Conservation (phyloP, 2,888 invertebrate species). For the Acronicta aceris region DNA sequence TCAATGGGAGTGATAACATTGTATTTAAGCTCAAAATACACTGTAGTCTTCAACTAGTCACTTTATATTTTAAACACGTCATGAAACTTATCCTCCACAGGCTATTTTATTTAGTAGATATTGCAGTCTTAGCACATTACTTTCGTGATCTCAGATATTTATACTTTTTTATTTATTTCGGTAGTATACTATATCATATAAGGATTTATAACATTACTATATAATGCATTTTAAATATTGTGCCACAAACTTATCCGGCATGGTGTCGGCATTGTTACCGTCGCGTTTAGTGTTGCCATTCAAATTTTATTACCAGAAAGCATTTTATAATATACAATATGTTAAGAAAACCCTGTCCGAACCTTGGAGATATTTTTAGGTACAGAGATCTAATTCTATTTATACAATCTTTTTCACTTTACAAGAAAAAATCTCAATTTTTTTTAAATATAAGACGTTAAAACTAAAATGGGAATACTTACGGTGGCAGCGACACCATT, state of each 20-base stretch:
- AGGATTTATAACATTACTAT: slow-evolving; percentile 2
- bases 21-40: slow-evolving; percentile 48
- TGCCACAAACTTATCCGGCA: neutral
- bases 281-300: neutral
- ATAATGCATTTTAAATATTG: slow-evolving; percentile 17
- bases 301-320: neutral
- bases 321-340: too few relatives aligned
- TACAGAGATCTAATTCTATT: too few relatives aligned
- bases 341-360: too few relatives aligned
- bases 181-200: slow-evolving; percentile 2
- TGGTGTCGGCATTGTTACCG: neutral
- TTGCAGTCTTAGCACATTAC: slow-evolving; percentile 53
- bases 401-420: too few relatives aligned
- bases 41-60: slow-evolving; percentile 52
- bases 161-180: slow-evolving; percentile 29
- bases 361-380: too few relatives aligned
- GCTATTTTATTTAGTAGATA: slow-evolving; percentile 50
- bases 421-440: too few relatives aligned
- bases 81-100: slow-evolving; percentile 44
- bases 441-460: too few relatives aligned
- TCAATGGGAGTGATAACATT: too few relatives aligned
- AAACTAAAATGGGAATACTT: too few relatives aligned
- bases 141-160: slow-evolving; percentile 65
- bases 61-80: slow-evolving; percentile 35
- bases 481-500: too few relatives aligned